Evolutionary conservation across 2,888 invertebrate genomes (phyloP), one percentile per base, ranked within the genome.

Genomic region (Plebejus melissa): DNA sequence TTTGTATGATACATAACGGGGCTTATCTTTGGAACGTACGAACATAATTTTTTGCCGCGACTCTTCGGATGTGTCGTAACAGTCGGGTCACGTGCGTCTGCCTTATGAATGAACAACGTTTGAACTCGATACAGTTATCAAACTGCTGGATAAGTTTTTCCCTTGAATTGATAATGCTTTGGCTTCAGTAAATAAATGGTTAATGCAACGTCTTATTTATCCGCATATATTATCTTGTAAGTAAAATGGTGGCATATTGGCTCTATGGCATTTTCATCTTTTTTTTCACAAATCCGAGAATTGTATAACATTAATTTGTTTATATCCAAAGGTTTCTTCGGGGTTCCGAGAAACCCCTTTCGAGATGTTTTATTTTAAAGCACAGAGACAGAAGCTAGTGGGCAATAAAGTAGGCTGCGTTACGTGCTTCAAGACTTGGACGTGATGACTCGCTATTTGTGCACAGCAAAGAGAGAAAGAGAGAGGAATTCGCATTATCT

Each of bases 341-440:
- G 16, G 54, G 13, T 54, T 16, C 13, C 4, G 3, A 54, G 54
- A 79, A 78, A 77, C 77, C 74, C 77, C 79, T 79, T 80, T 77
- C 76, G 77, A 77, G 77, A 32, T 72, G 50, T 50, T 72, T 72
- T 72, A 50, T 72, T 72, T 72, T 72, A 72, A 50, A 50, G 28
- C 28, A 74, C 74, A 78, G 76, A 76, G 82, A 65, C 65, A 83
- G 82, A 82, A 84, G 82, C 85, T 78, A 80, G 85, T 81, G 79
- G 82, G 85, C 86, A 89, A 89, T 91, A 91, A 90, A 89, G 86
- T 85, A 87, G 87, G 87, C 90, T 85, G 85, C 80, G 80, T 79
- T 86, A 88, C 89, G 90, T 90, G 90, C 85, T 83, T 82, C 82
- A 82, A 80, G 85, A 87, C 82, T 83, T 76, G 78, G 80, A 83